These are phyloP conservation scores for Carassius gibelio DNA, from an alignment of 2,113 vertebrate species.

Conservation along the genomic window DNA sequence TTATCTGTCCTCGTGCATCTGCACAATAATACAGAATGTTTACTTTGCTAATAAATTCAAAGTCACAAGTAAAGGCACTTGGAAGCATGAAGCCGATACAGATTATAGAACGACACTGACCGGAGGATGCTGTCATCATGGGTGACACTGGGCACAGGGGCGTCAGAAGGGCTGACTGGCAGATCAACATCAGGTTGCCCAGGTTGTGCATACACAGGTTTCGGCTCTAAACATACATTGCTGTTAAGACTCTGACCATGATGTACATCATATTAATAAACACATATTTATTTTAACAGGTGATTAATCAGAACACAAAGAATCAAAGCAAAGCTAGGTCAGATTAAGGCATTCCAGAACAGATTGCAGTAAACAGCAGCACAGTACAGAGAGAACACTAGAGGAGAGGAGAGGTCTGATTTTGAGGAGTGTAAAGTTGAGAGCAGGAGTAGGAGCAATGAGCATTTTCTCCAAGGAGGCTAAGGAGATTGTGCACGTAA, in stretches of 20 bases:
- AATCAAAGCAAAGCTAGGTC: neutral
- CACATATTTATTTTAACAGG: neutral
- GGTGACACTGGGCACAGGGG: slow-evolving; percentile 86
- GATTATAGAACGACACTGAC: slow-evolving; percentile 65
- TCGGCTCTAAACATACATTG: slow-evolving; percentile 82
- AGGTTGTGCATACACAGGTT: slow-evolving; percentile 96
- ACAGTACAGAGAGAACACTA: neutral
- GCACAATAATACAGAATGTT: neutral
- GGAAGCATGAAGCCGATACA: neutral
- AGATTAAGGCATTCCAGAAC: neutral
- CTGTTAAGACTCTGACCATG: slow-evolving; percentile 5
- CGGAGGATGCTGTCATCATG: slow-evolving; percentile 96
- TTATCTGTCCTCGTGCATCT: neutral
- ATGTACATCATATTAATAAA: neutral
- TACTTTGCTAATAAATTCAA: neutral
- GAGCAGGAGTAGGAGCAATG: neutral
- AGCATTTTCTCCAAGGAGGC: neutral
- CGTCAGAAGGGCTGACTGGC: slow-evolving; percentile 95
- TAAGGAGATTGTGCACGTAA: neutral
- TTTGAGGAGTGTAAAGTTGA: neutral
- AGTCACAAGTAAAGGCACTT: neutral
- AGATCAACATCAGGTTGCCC: slow-evolving; percentile 98
- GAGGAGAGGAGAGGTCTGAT: neutral
- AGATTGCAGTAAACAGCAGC: neutral
- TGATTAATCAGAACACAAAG: slow-evolving; percentile 1